Conservation (phyloP, 2,888 invertebrate genomes). For the Andrena haemorrhoa region DNA sequence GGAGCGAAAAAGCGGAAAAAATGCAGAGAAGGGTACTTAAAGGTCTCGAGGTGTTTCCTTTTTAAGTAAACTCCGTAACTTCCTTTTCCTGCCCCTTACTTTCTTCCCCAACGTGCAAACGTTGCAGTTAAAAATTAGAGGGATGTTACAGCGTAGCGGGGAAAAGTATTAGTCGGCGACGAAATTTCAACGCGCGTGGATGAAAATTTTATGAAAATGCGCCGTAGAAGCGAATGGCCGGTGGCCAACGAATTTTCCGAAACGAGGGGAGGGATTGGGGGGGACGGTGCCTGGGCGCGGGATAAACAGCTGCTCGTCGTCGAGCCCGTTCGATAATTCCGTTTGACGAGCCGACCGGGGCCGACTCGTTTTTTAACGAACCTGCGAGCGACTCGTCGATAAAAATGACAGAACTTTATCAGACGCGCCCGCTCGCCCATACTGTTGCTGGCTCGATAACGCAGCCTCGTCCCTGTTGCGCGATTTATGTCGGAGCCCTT, state of each 20-base stretch:
- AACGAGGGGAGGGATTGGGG: conserved; percentile 4
- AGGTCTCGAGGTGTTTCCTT: background rate
- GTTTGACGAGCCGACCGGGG: conserved; percentile 58
- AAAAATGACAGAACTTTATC: conserved; percentile 75
- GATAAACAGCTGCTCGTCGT: conserved; percentile 57
- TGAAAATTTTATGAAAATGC: background rate
- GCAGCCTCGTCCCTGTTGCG: conserved; percentile 55
- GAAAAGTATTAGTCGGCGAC: background rate
- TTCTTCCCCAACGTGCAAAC: background rate
- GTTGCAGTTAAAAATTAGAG: conserved; percentile 21
- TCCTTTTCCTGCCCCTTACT: background rate
- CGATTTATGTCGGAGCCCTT: conserved; percentile 69
- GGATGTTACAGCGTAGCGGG: background rate
- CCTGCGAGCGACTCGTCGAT: conserved; percentile 69
- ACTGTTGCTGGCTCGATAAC: conserved; percentile 67
- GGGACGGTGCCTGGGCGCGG: conserved; percentile 29
- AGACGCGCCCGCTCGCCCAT: conserved; percentile 59
- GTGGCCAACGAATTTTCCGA: background rate
- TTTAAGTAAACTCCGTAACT: conserved; percentile 18
- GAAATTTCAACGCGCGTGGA: conserved; percentile 2
- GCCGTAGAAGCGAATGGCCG: background rate
- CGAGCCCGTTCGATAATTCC: conserved; percentile 55
- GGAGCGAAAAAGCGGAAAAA: too few species aligned
- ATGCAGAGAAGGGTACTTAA: conserved; percentile 1
- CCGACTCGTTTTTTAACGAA: conserved; percentile 68